A percentile compares a stretch with the other conserved stretches of the same genome.
Conservation (phyloP, 2,113 vertebrate species). For the Mesitornis unicolor region DNA sequence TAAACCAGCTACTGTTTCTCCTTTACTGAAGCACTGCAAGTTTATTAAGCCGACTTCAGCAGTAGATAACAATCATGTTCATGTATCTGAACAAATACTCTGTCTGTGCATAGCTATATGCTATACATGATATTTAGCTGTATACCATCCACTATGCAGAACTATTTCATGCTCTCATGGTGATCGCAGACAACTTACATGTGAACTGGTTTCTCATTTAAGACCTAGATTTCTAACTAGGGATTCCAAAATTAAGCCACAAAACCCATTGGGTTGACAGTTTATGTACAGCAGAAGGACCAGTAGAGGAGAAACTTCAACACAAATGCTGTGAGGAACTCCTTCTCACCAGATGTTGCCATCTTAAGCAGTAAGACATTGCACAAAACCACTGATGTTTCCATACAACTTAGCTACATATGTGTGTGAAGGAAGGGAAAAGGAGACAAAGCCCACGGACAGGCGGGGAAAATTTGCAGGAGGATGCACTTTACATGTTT, state of each 20-base stretch:
- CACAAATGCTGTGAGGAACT: neutral
- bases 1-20: neutral
- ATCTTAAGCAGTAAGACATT: neutral
- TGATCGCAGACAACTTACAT: neutral
- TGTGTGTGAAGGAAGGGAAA: neutral
- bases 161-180: neutral
- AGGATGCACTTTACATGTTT: neutral
- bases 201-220: neutral
- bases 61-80: neutral
- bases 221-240: neutral
- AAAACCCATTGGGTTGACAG: neutral
- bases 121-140: fast-evolving
- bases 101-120: neutral
- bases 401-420: neutral
- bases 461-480: neutral
- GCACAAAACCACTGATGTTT: neutral
- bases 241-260: neutral
- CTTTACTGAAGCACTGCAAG: neutral
- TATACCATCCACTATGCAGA: neutral
- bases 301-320: neutral
- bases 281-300: neutral
- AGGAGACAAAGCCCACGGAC: neutral
- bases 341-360: neutral
- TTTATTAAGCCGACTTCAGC: neutral
- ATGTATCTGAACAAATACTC: neutral